A percentile compares a stretch with the other conserved stretches of the same genome.
phyloP scores from a whole-genome alignment of 2,113 vertebrate genomes.

The Rhinichthys klamathensis region DNA sequence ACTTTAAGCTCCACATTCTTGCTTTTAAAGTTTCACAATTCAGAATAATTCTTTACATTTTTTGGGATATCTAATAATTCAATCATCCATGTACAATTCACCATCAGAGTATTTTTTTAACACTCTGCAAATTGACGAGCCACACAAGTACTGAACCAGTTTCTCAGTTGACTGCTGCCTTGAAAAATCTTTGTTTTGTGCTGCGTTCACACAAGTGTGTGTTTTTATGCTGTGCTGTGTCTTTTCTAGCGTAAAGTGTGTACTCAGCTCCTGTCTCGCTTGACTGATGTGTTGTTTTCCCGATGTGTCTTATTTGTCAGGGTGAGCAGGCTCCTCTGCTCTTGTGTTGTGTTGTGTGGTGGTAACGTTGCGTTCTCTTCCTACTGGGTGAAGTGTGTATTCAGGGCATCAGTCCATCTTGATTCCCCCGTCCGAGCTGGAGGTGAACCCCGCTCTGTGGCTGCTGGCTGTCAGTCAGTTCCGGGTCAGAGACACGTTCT shows the following conservation, averaged over 20 bases:
- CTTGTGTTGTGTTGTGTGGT: slow-evolving; percentile 15
- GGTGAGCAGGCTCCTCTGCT: not conserved
- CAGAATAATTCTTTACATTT: too few species aligned
- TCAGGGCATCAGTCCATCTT: slow-evolving; percentile 98
- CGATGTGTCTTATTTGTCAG: slow-evolving; percentile 25
- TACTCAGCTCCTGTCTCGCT: slow-evolving; percentile 44
- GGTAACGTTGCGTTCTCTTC: slow-evolving; percentile 18
- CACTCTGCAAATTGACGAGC: not conserved
- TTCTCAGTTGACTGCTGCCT: slow-evolving; percentile 17
- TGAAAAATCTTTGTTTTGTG: slow-evolving; percentile 36
- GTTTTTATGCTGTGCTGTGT: slow-evolving; percentile 40
- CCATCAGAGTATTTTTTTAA: slow-evolving; percentile 5
- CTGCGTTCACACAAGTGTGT: slow-evolving; percentile 18
- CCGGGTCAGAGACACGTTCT: slow-evolving; percentile 96
- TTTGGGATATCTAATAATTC: not conserved
- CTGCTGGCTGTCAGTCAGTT: slow-evolving; percentile 98
- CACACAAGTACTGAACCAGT: slow-evolving; percentile 33
- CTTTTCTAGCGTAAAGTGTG: slow-evolving; percentile 17
- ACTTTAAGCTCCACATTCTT: too few species aligned
- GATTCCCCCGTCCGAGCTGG: slow-evolving; percentile 96
- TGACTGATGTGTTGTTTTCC: slow-evolving; percentile 26
- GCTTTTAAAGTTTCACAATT: too few species aligned
- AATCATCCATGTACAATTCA: not conserved
- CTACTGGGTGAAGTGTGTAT: slow-evolving; percentile 86
- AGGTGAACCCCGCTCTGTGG: slow-evolving; percentile 95